These are phyloP conservation scores for Ophioninae sp. DNA, from an alignment of 2,888 invertebrate species.

Conservation along the genomic window DNA sequence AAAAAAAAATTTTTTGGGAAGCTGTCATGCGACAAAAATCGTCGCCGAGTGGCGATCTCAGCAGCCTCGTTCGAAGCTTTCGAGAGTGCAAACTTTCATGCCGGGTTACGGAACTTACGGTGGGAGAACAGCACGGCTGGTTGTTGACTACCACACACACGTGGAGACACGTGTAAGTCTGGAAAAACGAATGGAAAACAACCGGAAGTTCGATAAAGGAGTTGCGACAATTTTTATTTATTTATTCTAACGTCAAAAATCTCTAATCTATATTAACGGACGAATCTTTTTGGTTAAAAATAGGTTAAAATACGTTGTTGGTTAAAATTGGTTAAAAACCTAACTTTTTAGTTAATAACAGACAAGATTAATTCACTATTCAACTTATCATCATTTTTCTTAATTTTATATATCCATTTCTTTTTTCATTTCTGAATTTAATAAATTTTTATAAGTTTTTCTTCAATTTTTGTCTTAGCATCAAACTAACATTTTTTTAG, in stretches of 20 bases:
- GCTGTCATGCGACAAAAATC: conserved; percentile 13
- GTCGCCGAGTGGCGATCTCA: conserved; percentile 27
- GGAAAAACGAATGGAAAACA: conserved; percentile 80
- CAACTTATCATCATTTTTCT: too few species aligned
- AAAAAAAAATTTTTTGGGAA: background rate
- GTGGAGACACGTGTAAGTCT: conserved; percentile 95
- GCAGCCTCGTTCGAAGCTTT: conserved; percentile 31
- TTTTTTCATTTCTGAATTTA: too few species aligned
- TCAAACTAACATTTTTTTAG: too few species aligned
- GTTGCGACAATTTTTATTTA: background rate
- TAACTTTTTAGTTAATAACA: too few species aligned
- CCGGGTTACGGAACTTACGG: conserved; percentile 83
- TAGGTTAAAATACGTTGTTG: too few species aligned
- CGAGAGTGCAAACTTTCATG: conserved; percentile 38
- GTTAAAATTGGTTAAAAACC: too few species aligned
- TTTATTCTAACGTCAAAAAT: background rate
- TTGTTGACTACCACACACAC: conserved; percentile 93
- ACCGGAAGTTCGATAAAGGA: conserved; percentile 65
- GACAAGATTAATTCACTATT: too few species aligned
- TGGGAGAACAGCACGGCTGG: conserved; percentile 91
- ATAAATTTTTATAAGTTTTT: too few species aligned
- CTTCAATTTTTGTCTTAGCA: too few species aligned
- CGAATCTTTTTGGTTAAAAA: background rate
- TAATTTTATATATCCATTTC: too few species aligned
- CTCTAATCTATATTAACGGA: background rate